These are phyloP conservation scores for Ophioninae sp. DNA, from an alignment of 2,888 invertebrate species.

Conservation along the genomic window DNA sequence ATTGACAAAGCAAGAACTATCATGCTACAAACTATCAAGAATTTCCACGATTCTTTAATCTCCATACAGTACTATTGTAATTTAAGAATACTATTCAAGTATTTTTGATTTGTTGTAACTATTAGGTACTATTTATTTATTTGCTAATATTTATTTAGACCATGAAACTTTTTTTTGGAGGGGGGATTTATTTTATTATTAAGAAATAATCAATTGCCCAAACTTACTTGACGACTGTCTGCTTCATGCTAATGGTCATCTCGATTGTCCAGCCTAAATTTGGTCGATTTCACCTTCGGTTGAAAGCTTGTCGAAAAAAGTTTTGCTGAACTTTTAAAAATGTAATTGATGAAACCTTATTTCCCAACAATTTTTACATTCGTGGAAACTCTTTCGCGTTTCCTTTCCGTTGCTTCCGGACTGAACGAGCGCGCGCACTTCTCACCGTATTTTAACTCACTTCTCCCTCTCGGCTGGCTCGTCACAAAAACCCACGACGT, in stretches of 20 bases:
- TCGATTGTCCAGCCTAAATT: conserved; percentile 39
- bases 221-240: conserved; percentile 83
- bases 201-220: conserved; percentile 31
- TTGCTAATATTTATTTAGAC: no score
- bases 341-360: conserved; percentile 24
- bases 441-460: conserved; percentile 79
- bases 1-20: no score
- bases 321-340: conserved; percentile 8
- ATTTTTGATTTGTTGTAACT: no score
- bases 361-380: conserved; percentile 1
- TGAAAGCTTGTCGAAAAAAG: background rate
- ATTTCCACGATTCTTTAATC: no score
- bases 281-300: conserved; percentile 22
- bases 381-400: background rate
- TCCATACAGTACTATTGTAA: no score
- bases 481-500: conserved; percentile 35
- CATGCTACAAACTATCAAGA: no score
- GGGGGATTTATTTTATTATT: background rate
- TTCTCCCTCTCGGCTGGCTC: conserved; percentile 74
- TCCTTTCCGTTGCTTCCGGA: conserved; percentile 73
- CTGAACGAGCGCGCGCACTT: conserved; percentile 80
- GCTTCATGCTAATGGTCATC: conserved; percentile 83
- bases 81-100: no score
- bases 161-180: no score
- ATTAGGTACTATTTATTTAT: no score